These are phyloP conservation scores for Micronycteris hirsuta DNA, from an alignment of 2,113 vertebrate genomes.

Conservation along the genomic window DNA sequence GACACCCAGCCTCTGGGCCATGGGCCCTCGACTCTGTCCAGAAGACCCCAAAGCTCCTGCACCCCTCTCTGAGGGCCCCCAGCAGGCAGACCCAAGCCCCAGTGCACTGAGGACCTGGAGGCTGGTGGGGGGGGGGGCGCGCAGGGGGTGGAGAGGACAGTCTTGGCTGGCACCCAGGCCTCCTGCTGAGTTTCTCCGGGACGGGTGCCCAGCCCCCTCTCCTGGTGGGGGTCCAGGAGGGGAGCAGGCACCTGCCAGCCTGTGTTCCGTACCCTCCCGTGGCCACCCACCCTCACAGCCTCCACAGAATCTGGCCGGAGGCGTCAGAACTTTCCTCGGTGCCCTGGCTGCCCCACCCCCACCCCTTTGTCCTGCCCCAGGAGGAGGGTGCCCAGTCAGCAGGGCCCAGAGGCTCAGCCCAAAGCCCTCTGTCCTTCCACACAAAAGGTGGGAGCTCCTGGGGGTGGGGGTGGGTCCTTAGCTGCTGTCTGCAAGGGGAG, in stretches of 20 bases:
- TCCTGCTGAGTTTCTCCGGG: neutral
- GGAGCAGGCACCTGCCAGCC: neutral
- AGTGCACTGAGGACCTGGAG: too few relatives aligned
- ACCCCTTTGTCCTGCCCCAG: neutral
- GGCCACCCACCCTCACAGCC: neutral
- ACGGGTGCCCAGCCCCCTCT: accelerated
- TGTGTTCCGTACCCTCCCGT: neutral
- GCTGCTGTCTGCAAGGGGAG: accelerated
- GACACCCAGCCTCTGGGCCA: too few relatives aligned
- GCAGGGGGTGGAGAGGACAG: accelerated
- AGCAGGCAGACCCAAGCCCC: accelerated
- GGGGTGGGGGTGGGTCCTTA: neutral
- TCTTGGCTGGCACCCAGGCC: neutral
- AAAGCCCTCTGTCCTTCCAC: neutral
- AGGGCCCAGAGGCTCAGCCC: neutral
- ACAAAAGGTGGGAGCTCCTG: neutral
- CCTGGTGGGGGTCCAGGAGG: too few relatives aligned
- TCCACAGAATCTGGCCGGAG: neutral
- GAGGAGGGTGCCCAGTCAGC: neutral
- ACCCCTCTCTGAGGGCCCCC: neutral
- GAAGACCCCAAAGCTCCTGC: neutral
- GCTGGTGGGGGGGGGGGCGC: too few relatives aligned
- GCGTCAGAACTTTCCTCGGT: neutral
- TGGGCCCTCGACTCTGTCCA: neutral
- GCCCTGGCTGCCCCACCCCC: neutral